phyloP scores from a whole-genome alignment of 2,888 invertebrate species.

The Hedya salicella region DNA sequence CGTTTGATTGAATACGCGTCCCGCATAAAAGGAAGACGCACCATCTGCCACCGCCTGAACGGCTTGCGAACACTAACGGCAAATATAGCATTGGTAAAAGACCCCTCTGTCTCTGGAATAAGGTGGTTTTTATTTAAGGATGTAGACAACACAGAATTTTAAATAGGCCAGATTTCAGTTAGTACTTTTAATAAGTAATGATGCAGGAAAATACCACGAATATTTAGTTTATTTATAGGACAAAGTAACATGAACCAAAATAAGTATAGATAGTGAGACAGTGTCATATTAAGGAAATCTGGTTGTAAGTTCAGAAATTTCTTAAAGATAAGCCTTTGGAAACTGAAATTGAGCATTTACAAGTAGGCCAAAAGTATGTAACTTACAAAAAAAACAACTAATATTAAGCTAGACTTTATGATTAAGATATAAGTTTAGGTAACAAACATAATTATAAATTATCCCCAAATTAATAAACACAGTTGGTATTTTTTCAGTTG shows the following conservation, averaged over 20 bases:
- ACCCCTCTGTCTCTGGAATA: background rate
- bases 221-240: background rate
- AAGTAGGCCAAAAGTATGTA: too few relatives aligned
- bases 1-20: slow-evolving; percentile 75
- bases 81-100: background rate
- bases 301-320: too few relatives aligned
- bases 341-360: too few relatives aligned
- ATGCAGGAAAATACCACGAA: slow-evolving; percentile 10
- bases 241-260: background rate
- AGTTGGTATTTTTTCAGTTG: too few relatives aligned
- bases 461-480: too few relatives aligned
- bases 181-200: slow-evolving; percentile 4
- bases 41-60: slow-evolving; percentile 69
- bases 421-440: too few relatives aligned
- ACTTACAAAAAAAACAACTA: too few relatives aligned
- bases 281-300: too few relatives aligned
- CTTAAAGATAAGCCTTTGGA: too few relatives aligned
- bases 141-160: slow-evolving; percentile 16
- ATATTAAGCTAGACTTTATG: too few relatives aligned
- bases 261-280: too few relatives aligned
- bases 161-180: slow-evolving; percentile 39
- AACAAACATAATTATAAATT: too few relatives aligned
- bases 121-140: background rate
- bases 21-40: slow-evolving; percentile 78
- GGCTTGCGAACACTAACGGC: slow-evolving; percentile 35